Evolutionary conservation across 92 coral and sea anemone species (phyloP).

Genomic region (Micromussa lordhowensis): DNA sequence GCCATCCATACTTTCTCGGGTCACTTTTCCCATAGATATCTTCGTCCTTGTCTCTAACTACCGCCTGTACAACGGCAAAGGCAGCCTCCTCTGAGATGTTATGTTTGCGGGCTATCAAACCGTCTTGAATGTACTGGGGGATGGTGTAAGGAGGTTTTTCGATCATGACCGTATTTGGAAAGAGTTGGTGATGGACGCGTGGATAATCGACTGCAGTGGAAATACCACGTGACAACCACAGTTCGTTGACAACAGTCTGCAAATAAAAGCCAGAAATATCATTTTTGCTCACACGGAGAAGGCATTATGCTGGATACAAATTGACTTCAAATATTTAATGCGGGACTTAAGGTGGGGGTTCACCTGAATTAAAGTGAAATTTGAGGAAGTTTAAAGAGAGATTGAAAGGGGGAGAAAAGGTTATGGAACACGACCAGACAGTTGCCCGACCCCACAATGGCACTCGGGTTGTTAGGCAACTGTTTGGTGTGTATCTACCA

Average conservation of each 20-base stretch:
- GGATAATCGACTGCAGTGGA: constrained; percentile 76
- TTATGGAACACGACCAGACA: too few relatives aligned
- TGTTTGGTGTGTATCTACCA: too few relatives aligned
- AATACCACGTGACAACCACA: constrained; percentile 82
- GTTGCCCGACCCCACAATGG: too few relatives aligned
- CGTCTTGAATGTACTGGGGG: constrained; percentile 55
- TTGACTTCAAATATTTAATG: too few relatives aligned
- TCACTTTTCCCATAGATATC: constrained; percentile 83
- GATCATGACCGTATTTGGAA: constrained; percentile 68
- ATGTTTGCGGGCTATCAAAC: constrained; percentile 76
- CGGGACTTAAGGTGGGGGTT: too few relatives aligned
- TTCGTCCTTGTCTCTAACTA: constrained; percentile 63
- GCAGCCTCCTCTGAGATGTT: constrained; percentile 15
- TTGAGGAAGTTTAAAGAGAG: too few relatives aligned
- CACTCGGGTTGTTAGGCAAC: too few relatives aligned
- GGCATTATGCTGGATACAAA: too few relatives aligned
- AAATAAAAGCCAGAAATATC: neutral
- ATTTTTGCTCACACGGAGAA: too few relatives aligned
- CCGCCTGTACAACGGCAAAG: constrained; percentile 82
- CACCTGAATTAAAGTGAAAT: too few relatives aligned
- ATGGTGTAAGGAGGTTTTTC: constrained; percentile 66
- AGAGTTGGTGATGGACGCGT: constrained; percentile 80
- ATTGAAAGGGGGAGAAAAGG: too few relatives aligned
- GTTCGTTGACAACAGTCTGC: constrained; percentile 73
- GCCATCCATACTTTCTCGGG: constrained; percentile 88